phyloP scores from a whole-genome alignment of 1,140 invertebrate genomes.

The Galendromus occidentalis region DNA sequence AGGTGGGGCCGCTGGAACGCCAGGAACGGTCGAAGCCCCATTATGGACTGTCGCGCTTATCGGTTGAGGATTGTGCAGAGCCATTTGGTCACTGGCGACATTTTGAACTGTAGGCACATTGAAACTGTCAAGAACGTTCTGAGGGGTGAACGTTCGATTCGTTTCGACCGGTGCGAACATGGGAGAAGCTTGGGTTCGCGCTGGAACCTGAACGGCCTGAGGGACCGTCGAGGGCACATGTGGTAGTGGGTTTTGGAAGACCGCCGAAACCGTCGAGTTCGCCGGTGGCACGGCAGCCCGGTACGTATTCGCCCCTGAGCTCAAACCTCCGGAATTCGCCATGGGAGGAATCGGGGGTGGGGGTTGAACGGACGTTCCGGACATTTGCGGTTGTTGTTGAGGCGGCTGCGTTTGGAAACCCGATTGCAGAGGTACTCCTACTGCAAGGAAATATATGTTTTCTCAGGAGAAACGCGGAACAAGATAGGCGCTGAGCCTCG shows the following conservation, averaged over 20 bases:
- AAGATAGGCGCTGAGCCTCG: too few species aligned
- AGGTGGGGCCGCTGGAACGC: not conserved
- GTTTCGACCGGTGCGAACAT: not conserved
- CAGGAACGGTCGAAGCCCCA: not conserved
- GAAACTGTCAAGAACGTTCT: conserved; percentile 4
- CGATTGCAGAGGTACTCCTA: too few species aligned
- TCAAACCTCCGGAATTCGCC: too few species aligned
- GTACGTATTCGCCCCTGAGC: too few species aligned
- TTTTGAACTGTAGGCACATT: not conserved
- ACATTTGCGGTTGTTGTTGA: too few species aligned
- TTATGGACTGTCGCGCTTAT: not conserved
- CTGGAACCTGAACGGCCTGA: not conserved
- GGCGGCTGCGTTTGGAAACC: too few species aligned
- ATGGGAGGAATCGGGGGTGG: too few species aligned
- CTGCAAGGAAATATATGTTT: too few species aligned
- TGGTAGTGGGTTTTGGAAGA: not conserved
- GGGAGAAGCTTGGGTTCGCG: not conserved
- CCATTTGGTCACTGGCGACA: too few species aligned
- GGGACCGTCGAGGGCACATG: not conserved
- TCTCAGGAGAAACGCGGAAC: too few species aligned
- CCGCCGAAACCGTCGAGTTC: not conserved
- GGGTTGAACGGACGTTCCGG: too few species aligned
- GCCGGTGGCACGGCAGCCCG: not conserved
- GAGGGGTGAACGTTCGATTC: conserved; percentile 5
- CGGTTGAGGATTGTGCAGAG: not conserved